Base-by-base conservation (phyloP, 2,888 invertebrate species). In the Boloria selene region DNA sequence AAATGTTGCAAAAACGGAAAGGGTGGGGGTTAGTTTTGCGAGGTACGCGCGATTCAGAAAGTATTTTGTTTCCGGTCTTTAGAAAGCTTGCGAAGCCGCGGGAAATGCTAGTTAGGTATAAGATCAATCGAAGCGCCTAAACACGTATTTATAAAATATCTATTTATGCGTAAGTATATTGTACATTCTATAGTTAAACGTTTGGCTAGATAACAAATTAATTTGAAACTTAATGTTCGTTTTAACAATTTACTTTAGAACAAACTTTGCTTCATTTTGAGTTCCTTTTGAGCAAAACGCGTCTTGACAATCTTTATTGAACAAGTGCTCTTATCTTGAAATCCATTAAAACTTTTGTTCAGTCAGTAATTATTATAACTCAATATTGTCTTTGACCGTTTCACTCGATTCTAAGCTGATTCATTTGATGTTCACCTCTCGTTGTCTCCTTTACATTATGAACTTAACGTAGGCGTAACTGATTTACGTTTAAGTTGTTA, bases 301-400 rank as follows among this genome's bases (percentile, higher is more conserved):
- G 54, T 65, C 70, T 50, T 63, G 67, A 72, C 71, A 71, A 67
- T 67, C 76, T 75, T 72, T 72, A 72, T 73, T 67, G 73, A 69
- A 64, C 69, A 67, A 68, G 70, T 66, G 65, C 74, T 76, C 77
- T 85, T 87, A 87, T 87, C 88, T 79, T 68, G 58, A 69, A 79
- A 81, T 80, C 84, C 87, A 87, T 88, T 88, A 84, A 85, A 88
- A 88, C 79, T 87, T 86, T 75, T 70, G 76, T 79, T 76, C 74
- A 71, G 72, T 70, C 74, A 71, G 72, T 71, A 78, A 76, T 84
- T 83, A 87, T 88, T 84, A 84, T 83, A 84, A 83, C 85, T 85
- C 82, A 83, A 86, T 88, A 84, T 86, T 84, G 82, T 80, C 78
- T 73, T 72, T 70, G 75, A 74, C 75, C 75, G 74, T 74, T 77